Percentiles rank a stretch among this genome's conserved stretches.
phyloP scores from a whole-genome alignment of 2,888 invertebrate genomes.

The Autographa gamma region DNA sequence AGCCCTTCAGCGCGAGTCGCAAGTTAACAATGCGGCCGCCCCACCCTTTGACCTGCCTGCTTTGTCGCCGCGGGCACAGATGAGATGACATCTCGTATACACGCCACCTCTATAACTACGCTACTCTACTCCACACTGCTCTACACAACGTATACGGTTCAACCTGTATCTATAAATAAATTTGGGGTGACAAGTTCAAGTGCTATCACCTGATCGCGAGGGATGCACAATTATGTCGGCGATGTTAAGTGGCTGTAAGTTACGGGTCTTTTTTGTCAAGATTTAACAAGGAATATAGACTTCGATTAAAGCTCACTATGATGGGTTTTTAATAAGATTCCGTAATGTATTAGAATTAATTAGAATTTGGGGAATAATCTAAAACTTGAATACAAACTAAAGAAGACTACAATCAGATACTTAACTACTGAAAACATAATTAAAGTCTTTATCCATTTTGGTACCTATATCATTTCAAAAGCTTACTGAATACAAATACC shows the following conservation, averaged over 20 bases:
- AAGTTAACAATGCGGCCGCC: conserved; percentile 84
- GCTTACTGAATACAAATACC: conserved; percentile 61
- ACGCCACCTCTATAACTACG: conserved; percentile 48
- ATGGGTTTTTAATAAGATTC: too few relatives aligned
- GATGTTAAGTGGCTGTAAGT: not conserved
- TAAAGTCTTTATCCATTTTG: conserved; percentile 29
- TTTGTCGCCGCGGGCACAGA: conserved; percentile 82
- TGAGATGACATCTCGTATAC: conserved; percentile 78
- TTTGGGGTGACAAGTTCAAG: conserved; percentile 46
- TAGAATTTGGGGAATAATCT: too few relatives aligned
- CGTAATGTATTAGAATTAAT: too few relatives aligned
- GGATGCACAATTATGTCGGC: not conserved
- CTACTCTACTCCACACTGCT: conserved; percentile 12
- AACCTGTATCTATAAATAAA: conserved; percentile 47
- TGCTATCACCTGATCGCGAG: not conserved
- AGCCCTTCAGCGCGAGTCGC: conserved; percentile 83
- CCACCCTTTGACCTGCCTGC: conserved; percentile 85
- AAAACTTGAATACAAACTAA: not conserved
- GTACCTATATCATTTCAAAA: conserved; percentile 48
- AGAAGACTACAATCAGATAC: not conserved
- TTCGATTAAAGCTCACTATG: conserved; percentile 11
- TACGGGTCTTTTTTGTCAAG: not conserved
- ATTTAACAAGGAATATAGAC: not conserved
- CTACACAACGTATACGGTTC: conserved; percentile 25
- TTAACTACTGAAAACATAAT: conserved; percentile 15